Base-by-base conservation (phyloP, 2,113 vertebrate species). In the Hucho hucho region DNA sequence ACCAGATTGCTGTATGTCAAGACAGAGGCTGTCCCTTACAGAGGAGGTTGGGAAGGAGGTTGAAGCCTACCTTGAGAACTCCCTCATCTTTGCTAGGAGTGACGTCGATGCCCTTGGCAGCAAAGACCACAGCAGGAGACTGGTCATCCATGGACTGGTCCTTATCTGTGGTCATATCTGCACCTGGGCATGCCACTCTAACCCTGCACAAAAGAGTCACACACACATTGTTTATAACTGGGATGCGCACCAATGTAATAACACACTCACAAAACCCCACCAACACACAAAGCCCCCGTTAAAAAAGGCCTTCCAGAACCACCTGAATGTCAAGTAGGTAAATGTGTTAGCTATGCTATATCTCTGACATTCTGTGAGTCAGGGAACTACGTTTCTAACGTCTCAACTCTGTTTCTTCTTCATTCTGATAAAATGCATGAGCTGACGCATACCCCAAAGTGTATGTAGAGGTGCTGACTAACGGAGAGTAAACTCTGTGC, bases 131-230 rank as follows among this genome's bases (percentile, higher is more conserved):
- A 4, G 88, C 81, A 69, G 92, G 88, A 71, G 89, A 90, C 72
- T 92, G 92, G 73, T 90, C 93, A 69, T 93, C 93, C 3, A 92
- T 89, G 69, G 90, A 92, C 79, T 92, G 85, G 82, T 94, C 93
- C 79, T 94, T 94, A 86, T 96, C 95, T 82, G 95, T 96, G 86
- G 96, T 97, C 97, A 98, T 99, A 90, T 86, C 78, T 79, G 71
- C 63, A 12, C 14, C 49, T 72, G 72, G 75, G 76, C 80, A 83
- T 87, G 61, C 73, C 79, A 78, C 78, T 43, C 70, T 83, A 75
- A 83, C 70, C 69, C 90, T 92, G 79, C 58, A 49, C 9, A n/a
- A 13, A 49, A 75, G 75, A 82, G 37, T 32, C 53, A 79, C 4
- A 11, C 6, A 74, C 79, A 74, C 37, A 65, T 16, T 29, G 28